Evolutionary conservation across 2,797 vertebrate species (phyloP), one percentile per base, ranked within the genome.

Genomic region (Bucorvus abyssinicus): DNA sequence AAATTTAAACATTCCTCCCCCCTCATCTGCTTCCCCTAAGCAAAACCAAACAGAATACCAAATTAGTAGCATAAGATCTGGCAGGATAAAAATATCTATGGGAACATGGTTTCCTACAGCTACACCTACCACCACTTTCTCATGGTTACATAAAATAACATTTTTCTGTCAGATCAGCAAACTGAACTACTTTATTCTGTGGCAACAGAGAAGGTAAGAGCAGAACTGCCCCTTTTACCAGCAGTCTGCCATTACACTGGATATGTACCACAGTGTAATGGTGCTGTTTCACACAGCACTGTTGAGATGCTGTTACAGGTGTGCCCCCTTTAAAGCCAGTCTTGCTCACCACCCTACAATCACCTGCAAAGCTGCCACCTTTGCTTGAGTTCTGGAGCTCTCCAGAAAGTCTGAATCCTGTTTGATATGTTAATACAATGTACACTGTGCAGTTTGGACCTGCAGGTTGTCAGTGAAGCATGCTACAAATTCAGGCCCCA

Each of bases 41-140:
- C 6, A 44, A 56, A 84, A 57, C 4, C 17, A 52, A 65, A n/a
- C 7, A 70, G 57, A 61, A 83, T 27, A 19, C 26, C 42, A 9
- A 70, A 38, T 49, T 17, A 10, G 7, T 22, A 56, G 45, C 12
- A 3, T 47, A 73, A 55, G 42, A 60, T n/a, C 12, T 27, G 36
- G 47, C 12, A 71, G 52, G 2, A 0, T n/a, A 70, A 64, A 4
- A 63, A 71, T 76, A 61, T 3, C 5, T 6, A 0, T n/a, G 21
- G 56, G 36, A 76, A 59, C 30, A 52, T 2, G 4, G 27, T 61
- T 71, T 76, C 59, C 30, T 61, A 21, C 27, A 44, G 23, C 24
- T 29, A 57, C 44, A 42, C 4, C 7, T 9, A 55, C 45, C 22
- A 69, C 32, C 1, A 1, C 32, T 32, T 61, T 24, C 44, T 40